Evolutionary conservation across 2,797 vertebrate genomes (phyloP), one percentile per base, ranked within the genome.

Genomic region (Yasuhikotakia modesta): DNA sequence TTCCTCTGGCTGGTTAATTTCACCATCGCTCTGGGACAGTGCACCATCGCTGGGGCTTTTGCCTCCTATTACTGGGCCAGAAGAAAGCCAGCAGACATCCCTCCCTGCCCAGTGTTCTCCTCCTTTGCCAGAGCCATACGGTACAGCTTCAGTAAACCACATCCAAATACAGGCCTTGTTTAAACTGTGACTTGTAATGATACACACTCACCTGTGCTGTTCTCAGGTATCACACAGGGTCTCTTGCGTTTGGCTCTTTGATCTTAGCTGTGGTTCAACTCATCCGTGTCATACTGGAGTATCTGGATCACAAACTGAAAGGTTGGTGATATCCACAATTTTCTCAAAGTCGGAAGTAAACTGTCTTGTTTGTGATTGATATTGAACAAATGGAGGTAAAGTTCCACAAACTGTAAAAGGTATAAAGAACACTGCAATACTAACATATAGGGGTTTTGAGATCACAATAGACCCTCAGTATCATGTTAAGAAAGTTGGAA

Each of bases 1-100:
- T 96, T 96, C 86, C 88, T 98, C 57, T 98, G 96, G 96, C 89
- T 97, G 82, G 87, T 95, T 60, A 96, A 97, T 84, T 98, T 98
- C 86, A 90, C 91, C 73, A 87, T 95, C 83, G 96, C 96, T 0
- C 84, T 98, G 88, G 94, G 94, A 84, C 96, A 97, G 85, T 96
- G 95, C 88, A 91, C 95, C 6, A 92, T 98, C 70, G 95, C 96
- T 2, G 96, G 96, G 84, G 91, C 95, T 61, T 98, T 98, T 61
- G 94, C 96, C 32, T 93, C 94, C 45, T 97, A 96, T 71, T 98
- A 98, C 85, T 98, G 96, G 96, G 94, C 96, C 79, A 91, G 85
- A 76, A 92, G 87, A 57, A 98, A 96, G 78, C 96, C 96, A 2
- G 90, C 92, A 5, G 96, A 97, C 74, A 93, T 98, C 45, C 95